Evolutionary conservation across 1,140 invertebrate genomes (phyloP).

Genomic region (Diplogasteroides magnus): DNA sequence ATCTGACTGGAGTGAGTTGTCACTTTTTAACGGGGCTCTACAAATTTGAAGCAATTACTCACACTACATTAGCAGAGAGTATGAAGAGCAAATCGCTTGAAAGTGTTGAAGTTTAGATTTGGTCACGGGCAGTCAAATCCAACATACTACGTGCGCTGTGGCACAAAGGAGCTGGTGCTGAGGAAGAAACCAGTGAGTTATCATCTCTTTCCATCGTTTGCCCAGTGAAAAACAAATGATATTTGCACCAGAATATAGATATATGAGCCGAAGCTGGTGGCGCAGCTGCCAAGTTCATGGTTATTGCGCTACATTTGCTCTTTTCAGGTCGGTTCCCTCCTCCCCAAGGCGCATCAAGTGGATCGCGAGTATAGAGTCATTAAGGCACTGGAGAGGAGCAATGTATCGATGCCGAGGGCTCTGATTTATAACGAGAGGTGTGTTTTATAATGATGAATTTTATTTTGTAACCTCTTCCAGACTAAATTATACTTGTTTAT

Average conservation of each 20-base stretch:
- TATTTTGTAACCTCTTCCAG: slow-evolving; percentile 54
- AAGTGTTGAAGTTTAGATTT: slow-evolving; percentile 53
- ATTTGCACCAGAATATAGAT: too few species aligned
- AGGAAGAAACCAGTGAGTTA: slow-evolving; percentile 59
- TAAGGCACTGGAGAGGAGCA: slow-evolving; percentile 52
- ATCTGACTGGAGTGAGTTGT: too few species aligned
- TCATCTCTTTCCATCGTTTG: background rate
- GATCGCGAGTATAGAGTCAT: slow-evolving; percentile 60
- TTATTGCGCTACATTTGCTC: too few species aligned
- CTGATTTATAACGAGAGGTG: slow-evolving; percentile 52
- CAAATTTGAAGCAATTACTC: too few species aligned
- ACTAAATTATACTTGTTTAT: slow-evolving; percentile 54
- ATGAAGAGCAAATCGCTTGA: too few species aligned
- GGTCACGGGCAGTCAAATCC: slow-evolving; percentile 60
- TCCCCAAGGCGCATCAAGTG: slow-evolving; percentile 60
- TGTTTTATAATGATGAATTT: too few species aligned
- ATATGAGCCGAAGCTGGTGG: too few species aligned
- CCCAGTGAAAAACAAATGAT: too few species aligned
- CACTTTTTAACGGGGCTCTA: too few species aligned
- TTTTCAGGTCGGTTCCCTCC: slow-evolving; percentile 57
- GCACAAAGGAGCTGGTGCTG: slow-evolving; percentile 56
- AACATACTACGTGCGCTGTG: slow-evolving; percentile 57
- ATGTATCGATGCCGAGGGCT: slow-evolving; percentile 57
- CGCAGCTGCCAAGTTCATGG: too few species aligned
- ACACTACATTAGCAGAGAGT: too few species aligned